These are phyloP conservation scores for Nymphalis polychloros DNA, from an alignment of 2,888 invertebrate species.

Conservation along the genomic window DNA sequence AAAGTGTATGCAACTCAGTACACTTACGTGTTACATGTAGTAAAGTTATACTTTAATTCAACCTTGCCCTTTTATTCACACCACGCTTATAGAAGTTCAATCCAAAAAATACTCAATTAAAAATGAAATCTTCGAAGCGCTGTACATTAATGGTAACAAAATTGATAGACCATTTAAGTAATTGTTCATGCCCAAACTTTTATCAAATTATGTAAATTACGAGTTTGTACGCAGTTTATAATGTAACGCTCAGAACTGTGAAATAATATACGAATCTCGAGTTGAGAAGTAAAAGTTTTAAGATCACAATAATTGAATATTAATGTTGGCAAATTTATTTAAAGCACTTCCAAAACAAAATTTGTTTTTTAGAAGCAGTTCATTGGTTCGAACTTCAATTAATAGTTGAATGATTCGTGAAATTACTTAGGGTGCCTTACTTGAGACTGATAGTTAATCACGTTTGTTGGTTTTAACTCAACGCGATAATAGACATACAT, in stretches of 20 bases:
- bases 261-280: slow-evolving; percentile 61
- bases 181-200: slow-evolving; percentile 55
- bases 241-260: slow-evolving; percentile 43
- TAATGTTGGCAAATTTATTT: slow-evolving; percentile 57
- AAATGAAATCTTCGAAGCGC: not conserved
- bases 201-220: slow-evolving; percentile 71
- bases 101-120: not conserved
- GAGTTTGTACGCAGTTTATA: slow-evolving; percentile 61
- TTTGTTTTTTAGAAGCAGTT: slow-evolving; percentile 43
- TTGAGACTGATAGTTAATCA: not conserved
- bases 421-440: not conserved
- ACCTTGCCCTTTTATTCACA: too few relatives aligned
- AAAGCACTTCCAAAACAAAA: slow-evolving; percentile 44
- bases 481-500: too few relatives aligned
- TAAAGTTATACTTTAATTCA: too few relatives aligned
- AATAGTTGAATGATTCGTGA: not conserved
- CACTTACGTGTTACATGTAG: too few relatives aligned
- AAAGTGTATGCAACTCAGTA: too few relatives aligned
- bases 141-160: slow-evolving; percentile 6
- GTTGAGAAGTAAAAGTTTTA: slow-evolving; percentile 49
- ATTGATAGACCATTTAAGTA: slow-evolving; percentile 43
- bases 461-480: not conserved
- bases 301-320: slow-evolving; percentile 66
- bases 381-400: slow-evolving; percentile 37
- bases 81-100: too few relatives aligned